Base-by-base conservation (phyloP, 2,888 invertebrate genomes). In the Hypomecis punctinalis region DNA sequence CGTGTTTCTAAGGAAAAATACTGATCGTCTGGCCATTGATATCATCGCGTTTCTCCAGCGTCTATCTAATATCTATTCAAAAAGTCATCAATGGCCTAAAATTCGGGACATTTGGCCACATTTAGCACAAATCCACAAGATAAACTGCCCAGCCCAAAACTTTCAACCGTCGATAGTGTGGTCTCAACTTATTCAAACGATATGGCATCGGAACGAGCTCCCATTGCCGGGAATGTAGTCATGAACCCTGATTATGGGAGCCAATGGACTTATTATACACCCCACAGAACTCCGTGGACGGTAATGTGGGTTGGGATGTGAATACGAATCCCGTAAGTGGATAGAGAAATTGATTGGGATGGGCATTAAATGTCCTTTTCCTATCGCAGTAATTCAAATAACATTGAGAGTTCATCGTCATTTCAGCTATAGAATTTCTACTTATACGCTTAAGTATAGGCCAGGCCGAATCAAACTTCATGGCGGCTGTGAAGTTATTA, bases 181-280 rank as follows among this genome's bases (percentile, higher is more conserved):
- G 43, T 35, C 42, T 53, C 37, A 49, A 40, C 48, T 36, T 51
- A 40, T 52, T 37, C 39, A 61, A 43, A 33, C 55, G 43, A 46
- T 36, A 11, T 35, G 13, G 46, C 39, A 13, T 56, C n/a, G 13
- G 61, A 56, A 68, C 62, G 52, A 55, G 54, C 62, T 36, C 43
- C 51, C 54, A 65, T 67, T 64, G 61, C 52, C 43, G 57, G 54
- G 48, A 66, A 64, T 23, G 46, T 36, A 23, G 47, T 46, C 49
- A 48, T 46, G 53, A 59, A 49, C 60, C 54, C 47, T 57, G 57
- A 42, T 61, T 60, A 57, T 63, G 48, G 37, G 23, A 65, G 62
- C 57, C 60, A 60, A 60, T 45, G 64, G 51, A 39, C 40, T 40
- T 46, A 42, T 62, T 60, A 60, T 55, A 53, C 55, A 43, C 40